These are phyloP conservation scores for Gortyna flavago DNA, from an alignment of 2,888 invertebrate genomes.

Conservation along the genomic window DNA sequence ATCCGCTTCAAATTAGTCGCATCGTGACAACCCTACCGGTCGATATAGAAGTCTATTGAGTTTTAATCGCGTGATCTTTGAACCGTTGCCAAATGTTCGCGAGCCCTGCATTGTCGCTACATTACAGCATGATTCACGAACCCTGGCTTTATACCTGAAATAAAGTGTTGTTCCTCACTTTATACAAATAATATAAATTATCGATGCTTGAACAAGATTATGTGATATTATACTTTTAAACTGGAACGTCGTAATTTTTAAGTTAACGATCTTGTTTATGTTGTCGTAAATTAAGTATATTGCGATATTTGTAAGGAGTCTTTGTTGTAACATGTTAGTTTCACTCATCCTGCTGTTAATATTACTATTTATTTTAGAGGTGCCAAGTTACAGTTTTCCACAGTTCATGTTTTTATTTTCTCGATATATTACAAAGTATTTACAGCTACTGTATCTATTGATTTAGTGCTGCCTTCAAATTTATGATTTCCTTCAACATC, in stretches of 20 bases:
- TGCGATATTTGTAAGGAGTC: conserved; percentile 60
- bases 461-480: not conserved
- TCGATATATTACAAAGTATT: conserved; percentile 7
- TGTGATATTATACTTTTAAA: conserved; percentile 69
- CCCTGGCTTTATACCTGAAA: conserved; percentile 60
- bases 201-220: conserved; percentile 60
- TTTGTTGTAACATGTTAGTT: conserved; percentile 46
- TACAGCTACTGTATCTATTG: not conserved
- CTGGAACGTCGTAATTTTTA: conserved; percentile 71
- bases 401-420: not conserved
- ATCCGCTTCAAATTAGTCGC: conserved; percentile 81
- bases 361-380: conserved; percentile 8
- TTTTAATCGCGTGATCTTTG: conserved; percentile 87
- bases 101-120: conserved; percentile 66
- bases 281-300: conserved; percentile 72
- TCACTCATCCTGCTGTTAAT: conserved; percentile 49
- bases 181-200: conserved; percentile 59
- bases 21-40: conserved; percentile 84
- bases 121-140: conserved; percentile 71
- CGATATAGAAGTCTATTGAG: conserved; percentile 82
- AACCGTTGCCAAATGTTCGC: conserved; percentile 83
- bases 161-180: conserved; percentile 58
- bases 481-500: conserved; percentile 49
- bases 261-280: conserved; percentile 75
- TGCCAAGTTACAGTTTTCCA: conserved; percentile 9